Evolutionary conservation across 2,797 vertebrate genomes (phyloP).

Genomic region (Orientallactaga sibirica): DNA sequence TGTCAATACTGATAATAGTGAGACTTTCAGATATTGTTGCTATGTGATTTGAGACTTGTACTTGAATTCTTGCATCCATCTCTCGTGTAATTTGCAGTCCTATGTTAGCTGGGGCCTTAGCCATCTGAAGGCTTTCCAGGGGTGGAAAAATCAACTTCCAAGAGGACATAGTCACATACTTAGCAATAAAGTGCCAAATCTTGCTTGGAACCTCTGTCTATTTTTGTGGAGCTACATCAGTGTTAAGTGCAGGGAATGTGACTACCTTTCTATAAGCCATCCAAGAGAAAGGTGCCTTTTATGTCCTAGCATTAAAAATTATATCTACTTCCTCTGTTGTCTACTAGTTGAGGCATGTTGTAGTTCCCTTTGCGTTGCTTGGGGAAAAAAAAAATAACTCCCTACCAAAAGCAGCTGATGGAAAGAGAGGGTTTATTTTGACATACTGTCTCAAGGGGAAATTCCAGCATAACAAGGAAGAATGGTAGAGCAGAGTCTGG

Average conservation of each 20-base stretch:
- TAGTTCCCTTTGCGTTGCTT: no score
- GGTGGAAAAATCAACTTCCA: neutral
- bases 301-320: neutral
- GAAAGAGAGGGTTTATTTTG: no score
- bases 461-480: no score
- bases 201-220: neutral
- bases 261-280: neutral
- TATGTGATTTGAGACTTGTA: neutral
- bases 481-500: no score
- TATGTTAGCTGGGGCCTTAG: accelerated
- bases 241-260: accelerated
- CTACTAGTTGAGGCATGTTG: neutral
- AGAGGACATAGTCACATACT: neutral
- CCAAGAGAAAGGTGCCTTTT: neutral
- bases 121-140: neutral
- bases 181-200: neutral
- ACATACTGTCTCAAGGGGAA: no score
- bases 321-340: neutral
- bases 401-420: no score
- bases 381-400: no score
- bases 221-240: neutral
- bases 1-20: neutral
- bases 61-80: neutral
- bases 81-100: neutral
- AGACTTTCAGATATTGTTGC: neutral